Base-by-base conservation (phyloP, 1,140 invertebrate species). In the Pogonognathellus flavescens region DNA sequence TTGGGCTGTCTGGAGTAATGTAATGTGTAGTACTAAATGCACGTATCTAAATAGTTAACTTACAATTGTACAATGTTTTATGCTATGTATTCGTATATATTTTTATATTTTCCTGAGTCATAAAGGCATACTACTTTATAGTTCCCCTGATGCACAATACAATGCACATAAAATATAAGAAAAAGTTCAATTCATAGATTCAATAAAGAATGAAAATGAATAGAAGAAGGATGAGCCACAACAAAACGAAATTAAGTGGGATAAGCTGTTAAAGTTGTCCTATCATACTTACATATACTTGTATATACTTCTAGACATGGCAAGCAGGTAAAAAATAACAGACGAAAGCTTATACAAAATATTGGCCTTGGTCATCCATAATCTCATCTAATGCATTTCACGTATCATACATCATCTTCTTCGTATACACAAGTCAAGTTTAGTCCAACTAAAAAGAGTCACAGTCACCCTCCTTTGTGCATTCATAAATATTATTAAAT, bases 381-480 rank as follows among this genome's bases (percentile, higher is more conserved):
- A 76, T 76, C 70, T 76, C 70, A 50, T 18, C 70, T 76, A 76
- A 76, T 76, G 70, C 70, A 76, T 76, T 76, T 76, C 70, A 76
- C 70, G 70, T 76, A 76, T 50, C 70, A 76, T 76, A 76, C 70
- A 76, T 76, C 70, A 76, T 76, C 70, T 50, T 76, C 70, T 76
- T n/a, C 53, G 7, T 76, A 76, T 20, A 49, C 31, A 16, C 70
- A 76, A 76, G 41, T 31, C 70, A 76, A 76, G 41, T 76, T 41
- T 50, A 76, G 31, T 76, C 53, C 31, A 41, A 41, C 31, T 41
- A 41, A 50, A 31, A 76, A 50, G 70, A 50, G 70, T 76, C 70
- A 76, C 70, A 50, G 31, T 76, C 70, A 76, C 70, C 70, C 70
- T 49, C 70, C 25, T 76, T 76, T 76, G 6, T 41, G 6, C 31